These are phyloP conservation scores for Equus quagga DNA, from an alignment of 2,113 vertebrate species.

Conservation along the genomic window DNA sequence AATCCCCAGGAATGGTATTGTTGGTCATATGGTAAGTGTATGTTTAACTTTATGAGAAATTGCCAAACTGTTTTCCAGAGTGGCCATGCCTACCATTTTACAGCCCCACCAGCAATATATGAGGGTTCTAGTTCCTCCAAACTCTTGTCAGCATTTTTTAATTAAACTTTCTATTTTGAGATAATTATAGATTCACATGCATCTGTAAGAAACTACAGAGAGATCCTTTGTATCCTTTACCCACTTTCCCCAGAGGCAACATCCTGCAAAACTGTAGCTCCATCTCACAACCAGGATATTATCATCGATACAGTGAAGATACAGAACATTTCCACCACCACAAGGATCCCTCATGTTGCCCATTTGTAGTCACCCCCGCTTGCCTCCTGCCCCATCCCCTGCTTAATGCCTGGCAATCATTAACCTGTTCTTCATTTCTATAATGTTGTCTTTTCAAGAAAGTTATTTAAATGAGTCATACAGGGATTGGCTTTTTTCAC, in stretches of 20 bases:
- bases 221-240: background rate
- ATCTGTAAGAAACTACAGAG: background rate
- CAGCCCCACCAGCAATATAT: background rate
- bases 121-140: background rate
- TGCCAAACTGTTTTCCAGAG: background rate
- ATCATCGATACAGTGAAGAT: background rate
- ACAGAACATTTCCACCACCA: background rate
- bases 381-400: background rate
- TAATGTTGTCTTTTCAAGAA: background rate
- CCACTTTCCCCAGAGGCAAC: background rate
- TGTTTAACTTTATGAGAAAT: constrained; percentile 36
- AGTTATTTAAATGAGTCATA: background rate
- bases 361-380: background rate
- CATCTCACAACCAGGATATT: background rate
- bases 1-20: background rate
- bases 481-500: background rate
- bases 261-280: background rate
- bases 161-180: constrained; percentile 3
- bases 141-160: background rate
- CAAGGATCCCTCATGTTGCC: background rate
- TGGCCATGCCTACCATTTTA: background rate
- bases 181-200: background rate
- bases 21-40: background rate
- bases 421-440: background rate
- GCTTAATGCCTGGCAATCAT: background rate